Percentiles rank a stretch among this genome's conserved stretches.
Evolutionary conservation across 2,888 invertebrate genomes (phyloP).

Genomic region (Oegoconia quadripuncta): DNA sequence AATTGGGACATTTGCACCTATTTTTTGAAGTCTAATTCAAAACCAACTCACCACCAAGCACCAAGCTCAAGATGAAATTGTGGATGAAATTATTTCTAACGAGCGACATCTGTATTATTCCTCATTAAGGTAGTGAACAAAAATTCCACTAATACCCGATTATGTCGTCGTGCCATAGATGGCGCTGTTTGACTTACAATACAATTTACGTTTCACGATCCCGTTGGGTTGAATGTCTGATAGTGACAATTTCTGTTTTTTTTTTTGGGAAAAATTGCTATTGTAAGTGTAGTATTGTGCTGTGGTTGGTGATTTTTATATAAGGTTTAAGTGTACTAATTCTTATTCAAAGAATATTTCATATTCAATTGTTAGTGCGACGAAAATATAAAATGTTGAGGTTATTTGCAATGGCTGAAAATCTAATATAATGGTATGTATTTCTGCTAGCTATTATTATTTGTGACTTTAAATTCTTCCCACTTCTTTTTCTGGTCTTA

Average conservation of each 20-base stretch:
- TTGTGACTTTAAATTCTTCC: neutral
- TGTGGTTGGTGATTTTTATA: conserved; percentile 21
- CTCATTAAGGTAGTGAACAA: neutral
- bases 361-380: conserved; percentile 17
- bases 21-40: too few species aligned
- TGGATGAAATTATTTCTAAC: too few species aligned
- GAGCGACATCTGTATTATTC: too few species aligned
- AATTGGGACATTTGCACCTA: too few species aligned
- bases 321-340: conserved; percentile 20
- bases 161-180: conserved; percentile 47
- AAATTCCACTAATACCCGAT: too few species aligned
- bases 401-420: conserved; percentile 27
- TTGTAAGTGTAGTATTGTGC: conserved; percentile 22
- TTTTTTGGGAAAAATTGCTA: conserved; percentile 43
- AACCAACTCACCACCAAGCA: too few species aligned
- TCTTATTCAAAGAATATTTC: conserved; percentile 13
- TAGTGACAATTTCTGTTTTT: conserved; percentile 40
- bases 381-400: conserved; percentile 25
- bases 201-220: conserved; percentile 24
- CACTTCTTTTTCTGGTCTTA: too few species aligned
- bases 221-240: conserved; percentile 62
- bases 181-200: conserved; percentile 30
- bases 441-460: conserved; percentile 1
- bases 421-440: conserved; percentile 14
- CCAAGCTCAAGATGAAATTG: too few species aligned